Conservation (phyloP, 2,113 vertebrate genomes). For the Myotis lucifugus region DNA sequence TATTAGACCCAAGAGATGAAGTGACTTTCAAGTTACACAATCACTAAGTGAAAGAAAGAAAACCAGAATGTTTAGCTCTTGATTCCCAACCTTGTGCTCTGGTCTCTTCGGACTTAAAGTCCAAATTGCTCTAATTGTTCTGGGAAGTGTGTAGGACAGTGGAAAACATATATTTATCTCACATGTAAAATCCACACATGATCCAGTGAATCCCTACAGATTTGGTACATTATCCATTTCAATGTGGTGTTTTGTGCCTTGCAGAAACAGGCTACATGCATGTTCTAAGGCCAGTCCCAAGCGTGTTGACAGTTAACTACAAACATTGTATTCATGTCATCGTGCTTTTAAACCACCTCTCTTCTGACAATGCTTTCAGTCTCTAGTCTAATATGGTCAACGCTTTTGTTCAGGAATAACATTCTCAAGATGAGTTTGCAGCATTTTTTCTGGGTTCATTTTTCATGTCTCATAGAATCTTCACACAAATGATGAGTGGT, state of each 20-base stretch:
- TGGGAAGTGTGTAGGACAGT: background rate
- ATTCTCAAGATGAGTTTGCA: background rate
- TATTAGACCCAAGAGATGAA: background rate
- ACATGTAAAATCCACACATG: background rate
- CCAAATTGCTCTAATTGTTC: background rate
- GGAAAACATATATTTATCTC: background rate
- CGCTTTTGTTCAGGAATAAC: background rate
- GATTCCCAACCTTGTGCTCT: background rate
- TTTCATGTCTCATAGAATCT: background rate
- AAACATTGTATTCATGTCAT: background rate
- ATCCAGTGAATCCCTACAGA: background rate
- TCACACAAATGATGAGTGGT: background rate
- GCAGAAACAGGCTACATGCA: accelerated
- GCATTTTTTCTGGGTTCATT: background rate
- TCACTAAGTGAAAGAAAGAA: background rate
- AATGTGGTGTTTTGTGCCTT: background rate
- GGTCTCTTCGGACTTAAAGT: background rate
- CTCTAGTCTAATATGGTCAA: background rate
- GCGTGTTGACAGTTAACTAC: background rate
- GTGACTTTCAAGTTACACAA: slow-evolving; percentile 5
- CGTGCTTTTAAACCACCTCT: background rate
- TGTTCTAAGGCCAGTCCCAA: background rate
- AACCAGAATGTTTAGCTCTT: background rate
- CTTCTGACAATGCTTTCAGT: background rate
- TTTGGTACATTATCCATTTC: background rate